Percentiles rank a stretch among this genome's conserved stretches.
These are phyloP conservation scores for Ammospiza nelsoni DNA, from an alignment of 2,113 vertebrate species.

Conservation along the genomic window DNA sequence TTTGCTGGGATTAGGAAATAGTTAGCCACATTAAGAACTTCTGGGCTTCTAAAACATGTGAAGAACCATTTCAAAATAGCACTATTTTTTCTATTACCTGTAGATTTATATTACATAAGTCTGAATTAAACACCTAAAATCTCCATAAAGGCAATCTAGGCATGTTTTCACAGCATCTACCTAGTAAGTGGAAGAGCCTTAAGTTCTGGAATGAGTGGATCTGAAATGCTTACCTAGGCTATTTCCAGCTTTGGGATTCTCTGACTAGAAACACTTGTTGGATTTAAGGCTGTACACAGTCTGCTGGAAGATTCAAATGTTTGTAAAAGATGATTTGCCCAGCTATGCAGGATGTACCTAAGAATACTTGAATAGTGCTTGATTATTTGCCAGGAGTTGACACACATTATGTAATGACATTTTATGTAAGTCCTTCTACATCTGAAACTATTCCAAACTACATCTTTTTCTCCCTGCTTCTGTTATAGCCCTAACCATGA, in stretches of 20 bases:
- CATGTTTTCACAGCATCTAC: neutral
- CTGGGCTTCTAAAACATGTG: neutral
- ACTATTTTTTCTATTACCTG: neutral
- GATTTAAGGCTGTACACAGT: neutral
- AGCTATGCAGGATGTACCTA: neutral
- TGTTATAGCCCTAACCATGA: neutral
- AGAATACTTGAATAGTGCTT: neutral
- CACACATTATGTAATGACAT: accelerated
- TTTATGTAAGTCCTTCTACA: neutral
- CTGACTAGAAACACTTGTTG: neutral
- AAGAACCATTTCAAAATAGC: neutral
- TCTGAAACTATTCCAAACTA: neutral
- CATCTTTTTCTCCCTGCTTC: neutral
- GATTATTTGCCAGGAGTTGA: neutral
- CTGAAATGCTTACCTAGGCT: neutral
- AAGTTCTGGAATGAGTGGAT: neutral
- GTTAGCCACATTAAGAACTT: neutral
- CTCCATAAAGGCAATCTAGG: neutral
- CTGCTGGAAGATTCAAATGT: neutral
- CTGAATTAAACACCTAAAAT: neutral
- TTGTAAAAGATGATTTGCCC: neutral
- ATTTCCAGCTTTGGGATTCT: neutral
- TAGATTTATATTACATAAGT: neutral
- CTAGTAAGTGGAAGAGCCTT: neutral
- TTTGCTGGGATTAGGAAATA: neutral